These are phyloP conservation scores for Rhagonycha lutea DNA, from an alignment of 2,888 invertebrate genomes.

Conservation along the genomic window DNA sequence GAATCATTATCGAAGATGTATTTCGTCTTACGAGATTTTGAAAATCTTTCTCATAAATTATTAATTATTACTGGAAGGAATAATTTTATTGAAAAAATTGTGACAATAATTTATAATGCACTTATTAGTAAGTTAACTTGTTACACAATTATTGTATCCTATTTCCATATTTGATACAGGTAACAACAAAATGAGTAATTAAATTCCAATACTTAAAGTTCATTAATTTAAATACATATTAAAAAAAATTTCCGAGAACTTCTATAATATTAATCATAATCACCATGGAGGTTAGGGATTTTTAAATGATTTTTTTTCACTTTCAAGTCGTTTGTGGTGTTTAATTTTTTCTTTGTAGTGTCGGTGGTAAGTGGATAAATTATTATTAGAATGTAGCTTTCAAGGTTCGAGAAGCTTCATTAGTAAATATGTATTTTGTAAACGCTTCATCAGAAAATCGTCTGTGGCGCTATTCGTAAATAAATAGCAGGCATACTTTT, in stretches of 20 bases:
- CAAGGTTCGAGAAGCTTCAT: too few relatives aligned
- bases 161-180: background rate
- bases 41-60: background rate
- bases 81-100: background rate
- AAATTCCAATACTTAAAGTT: background rate
- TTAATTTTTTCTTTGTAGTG: background rate
- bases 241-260: background rate
- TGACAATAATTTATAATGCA: background rate
- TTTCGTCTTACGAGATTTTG: background rate
- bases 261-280: background rate
- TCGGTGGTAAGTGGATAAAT: background rate
- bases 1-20: conserved; percentile 1
- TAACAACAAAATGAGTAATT: background rate
- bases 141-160: background rate
- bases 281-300: background rate
- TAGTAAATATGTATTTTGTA: too few relatives aligned
- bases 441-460: too few relatives aligned
- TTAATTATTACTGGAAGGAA: background rate
- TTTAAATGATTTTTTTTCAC: background rate
- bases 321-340: background rate
- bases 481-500: too few relatives aligned
- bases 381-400: background rate
- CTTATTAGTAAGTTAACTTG: background rate
- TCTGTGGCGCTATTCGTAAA: too few relatives aligned
- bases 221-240: background rate